phyloP scores from a whole-genome alignment of 2,797 vertebrate species.

The Pygocentrus nattereri region DNA sequence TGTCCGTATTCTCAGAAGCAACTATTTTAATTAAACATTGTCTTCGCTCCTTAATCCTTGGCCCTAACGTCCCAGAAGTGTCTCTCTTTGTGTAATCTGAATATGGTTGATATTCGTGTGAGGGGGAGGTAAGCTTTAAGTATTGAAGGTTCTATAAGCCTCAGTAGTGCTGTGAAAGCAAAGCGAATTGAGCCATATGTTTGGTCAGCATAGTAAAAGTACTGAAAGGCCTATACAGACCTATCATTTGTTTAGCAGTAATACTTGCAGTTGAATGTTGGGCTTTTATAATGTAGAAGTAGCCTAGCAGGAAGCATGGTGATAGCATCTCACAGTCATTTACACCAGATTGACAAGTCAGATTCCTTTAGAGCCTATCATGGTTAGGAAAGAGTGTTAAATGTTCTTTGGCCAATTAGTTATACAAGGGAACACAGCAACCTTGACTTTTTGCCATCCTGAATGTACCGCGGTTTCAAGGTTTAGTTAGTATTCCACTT shows the following conservation, averaged over 20 bases:
- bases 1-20: conserved; percentile 16
- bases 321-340: not conserved
- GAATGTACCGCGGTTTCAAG: not conserved
- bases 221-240: no score
- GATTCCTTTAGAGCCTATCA: not conserved
- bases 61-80: not conserved
- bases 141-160: not conserved
- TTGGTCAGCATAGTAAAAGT: not conserved
- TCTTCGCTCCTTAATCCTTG: conserved; percentile 7
- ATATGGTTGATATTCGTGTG: not conserved
- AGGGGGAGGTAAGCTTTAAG: not conserved
- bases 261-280: not conserved
- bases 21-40: conserved; percentile 29
- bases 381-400: not conserved
- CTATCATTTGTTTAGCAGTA: not conserved
- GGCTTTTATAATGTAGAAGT: not conserved
- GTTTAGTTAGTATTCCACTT: not conserved
- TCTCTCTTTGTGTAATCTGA: not conserved
- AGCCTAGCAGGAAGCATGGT: not conserved
- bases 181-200: not conserved
- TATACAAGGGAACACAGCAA: not conserved
- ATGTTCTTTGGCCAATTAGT: not conserved
- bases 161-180: not conserved
- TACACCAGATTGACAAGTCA: not conserved
- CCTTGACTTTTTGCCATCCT: not conserved